These are phyloP conservation scores for Cyanoramphus novaezelandiae DNA, from an alignment of 2,113 vertebrate species.

Conservation along the genomic window DNA sequence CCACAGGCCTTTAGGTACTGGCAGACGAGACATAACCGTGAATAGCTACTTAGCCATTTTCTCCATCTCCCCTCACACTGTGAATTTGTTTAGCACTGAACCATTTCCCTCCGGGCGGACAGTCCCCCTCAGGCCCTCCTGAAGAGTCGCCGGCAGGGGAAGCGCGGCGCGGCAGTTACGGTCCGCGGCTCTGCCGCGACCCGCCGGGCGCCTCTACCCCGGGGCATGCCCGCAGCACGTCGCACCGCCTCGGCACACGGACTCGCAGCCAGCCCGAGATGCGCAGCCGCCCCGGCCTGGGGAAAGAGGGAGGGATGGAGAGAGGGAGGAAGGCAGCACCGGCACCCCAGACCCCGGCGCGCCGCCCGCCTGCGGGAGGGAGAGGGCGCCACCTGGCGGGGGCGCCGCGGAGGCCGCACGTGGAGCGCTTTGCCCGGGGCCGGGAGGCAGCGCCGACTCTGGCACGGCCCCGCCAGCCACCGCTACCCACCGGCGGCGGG, in stretches of 20 bases:
- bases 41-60: fast-evolving
- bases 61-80: background rate
- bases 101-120: background rate
- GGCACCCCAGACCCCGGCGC: background rate
- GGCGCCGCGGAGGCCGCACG: background rate
- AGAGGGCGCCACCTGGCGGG: slow-evolving; percentile 8
- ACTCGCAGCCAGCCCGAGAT: fast-evolving
- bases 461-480: background rate
- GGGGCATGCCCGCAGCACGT: background rate
- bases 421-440: background rate
- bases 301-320: background rate
- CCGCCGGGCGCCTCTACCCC: background rate
- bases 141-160: background rate
- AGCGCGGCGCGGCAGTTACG: background rate
- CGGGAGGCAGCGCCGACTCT: background rate
- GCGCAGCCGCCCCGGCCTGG: too few species aligned
- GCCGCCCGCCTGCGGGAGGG: background rate
- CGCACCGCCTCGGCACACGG: too few species aligned
- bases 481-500: too few species aligned
- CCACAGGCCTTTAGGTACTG: background rate
- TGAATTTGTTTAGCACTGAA: background rate
- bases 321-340: background rate
- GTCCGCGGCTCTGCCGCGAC: background rate
- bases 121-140: background rate
- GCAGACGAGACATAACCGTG: fast-evolving